Evolutionary conservation across 1,140 invertebrate genomes (phyloP), one percentile per base, ranked within the genome.

Genomic region (Elymnias hypermnestra): DNA sequence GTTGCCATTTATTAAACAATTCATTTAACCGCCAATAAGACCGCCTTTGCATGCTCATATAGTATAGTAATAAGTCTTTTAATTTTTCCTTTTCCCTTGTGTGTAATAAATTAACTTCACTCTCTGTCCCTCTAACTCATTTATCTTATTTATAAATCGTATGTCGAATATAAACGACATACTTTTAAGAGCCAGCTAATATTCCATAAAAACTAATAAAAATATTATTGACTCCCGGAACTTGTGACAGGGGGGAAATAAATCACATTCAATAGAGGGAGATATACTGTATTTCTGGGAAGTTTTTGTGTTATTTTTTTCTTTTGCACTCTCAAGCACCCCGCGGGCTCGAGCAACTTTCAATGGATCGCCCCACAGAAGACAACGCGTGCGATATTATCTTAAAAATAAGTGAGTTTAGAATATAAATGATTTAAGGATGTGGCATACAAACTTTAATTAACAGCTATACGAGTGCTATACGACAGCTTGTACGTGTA

Each of bases 211-310:
- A 23, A 9, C 37, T 35, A 69, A 68, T 71, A 71, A 67, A 77
- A 68, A 71, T 62, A 46, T 50, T 61, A 19, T 64, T 46, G 62
- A 63, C 61, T 76, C 68, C 71, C 75, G 72, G 71, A 78, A 72
- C 63, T 67, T 50, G 53, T 37, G 50, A 65, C 65, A 70, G 63
- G 66, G 65, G 62, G 42, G 38, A 42, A 44, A 77, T 76, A 79
- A 79, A 79, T 79, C 71, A 73, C 61, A 35, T 45, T 42, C 48
- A 46, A 50, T 52, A 35, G 43, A 53, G 53, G 48, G 51, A 15
- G 26, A 39, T 23, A 39, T 19, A 45, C 0, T 15, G 28, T 28
- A n/a, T n/a, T n/a, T 47, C 17, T 39, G 37, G 25, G 23, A 31
- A 29, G 7, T 28, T 21, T 42, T 42, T 42, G 12, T 41, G 38